Base-by-base conservation (phyloP, 2,888 invertebrate genomes). In the Gymnocheta viridis region DNA sequence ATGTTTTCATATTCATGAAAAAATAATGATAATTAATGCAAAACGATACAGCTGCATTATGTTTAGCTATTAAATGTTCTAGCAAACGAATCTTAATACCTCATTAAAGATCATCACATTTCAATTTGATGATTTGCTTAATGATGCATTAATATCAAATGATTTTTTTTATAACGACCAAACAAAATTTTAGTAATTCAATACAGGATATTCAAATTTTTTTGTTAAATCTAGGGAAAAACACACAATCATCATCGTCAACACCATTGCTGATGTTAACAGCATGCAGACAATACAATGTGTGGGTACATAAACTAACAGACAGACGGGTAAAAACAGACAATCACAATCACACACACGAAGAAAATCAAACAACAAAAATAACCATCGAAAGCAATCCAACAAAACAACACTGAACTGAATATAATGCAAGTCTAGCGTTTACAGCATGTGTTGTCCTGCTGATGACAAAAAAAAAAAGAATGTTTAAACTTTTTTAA, bases 381-480 rank as follows among this genome's bases (percentile, higher is more conserved):
- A 47, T 17, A 60, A 38, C 60, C 24, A n/a, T n/a, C n/a, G n/a
- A n/a, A 72, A 60, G 14, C 17, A 62, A 62, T 24, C 24, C 49
- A 74, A 38, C 10, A 14, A 38, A 38, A 5, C 54, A 66, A 47
- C n/a, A n/a, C n/a, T n/a, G n/a, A n/a, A n/a, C 60, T 19, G 22
- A 32, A 41, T 32, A 66, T 54, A 44, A 12, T 19, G 22, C n/a
- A 62, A 32, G 22, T 32, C 27, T 29, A 4, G 6, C 22, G 5
- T 24, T 14, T 12, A 7, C 29, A 74, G 85, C 86, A 86, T 80
- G 83, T 82, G 82, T 79, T 84, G 82, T 78, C 58, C 56, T 56
- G 66, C 17, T 14, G 4, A 56, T 12, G 7, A 2, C 14, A 32
- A 47, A 47, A n/a, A n/a, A n/a, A n/a, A n/a, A n/a, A n/a, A n/a